A percentile compares a stretch with the other conserved stretches of the same genome.
These are phyloP conservation scores for Canis aureus DNA, from an alignment of 2,113 vertebrate genomes.

Conservation along the genomic window DNA sequence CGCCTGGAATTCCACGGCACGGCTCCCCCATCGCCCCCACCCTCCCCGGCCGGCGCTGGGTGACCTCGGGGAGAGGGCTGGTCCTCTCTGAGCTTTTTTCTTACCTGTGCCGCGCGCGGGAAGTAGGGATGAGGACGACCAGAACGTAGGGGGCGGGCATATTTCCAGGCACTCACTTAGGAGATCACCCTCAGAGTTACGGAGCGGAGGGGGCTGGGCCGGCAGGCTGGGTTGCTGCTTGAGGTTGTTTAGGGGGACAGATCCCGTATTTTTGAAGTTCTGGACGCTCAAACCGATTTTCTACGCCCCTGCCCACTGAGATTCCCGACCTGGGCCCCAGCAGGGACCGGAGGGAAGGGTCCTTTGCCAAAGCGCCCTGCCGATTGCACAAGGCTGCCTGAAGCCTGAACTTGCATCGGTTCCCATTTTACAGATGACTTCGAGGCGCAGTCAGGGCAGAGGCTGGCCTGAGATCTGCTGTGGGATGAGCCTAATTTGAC, in stretches of 20 bases:
- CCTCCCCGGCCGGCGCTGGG: constrained; percentile 53
- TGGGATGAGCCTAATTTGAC: neutral
- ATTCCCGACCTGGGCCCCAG: neutral
- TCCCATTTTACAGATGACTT: neutral
- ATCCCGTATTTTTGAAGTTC: neutral
- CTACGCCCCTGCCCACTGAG: neutral
- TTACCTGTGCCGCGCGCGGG: neutral
- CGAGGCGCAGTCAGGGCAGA: neutral
- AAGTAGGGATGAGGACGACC: neutral
- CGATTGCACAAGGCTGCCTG: fast-evolving
- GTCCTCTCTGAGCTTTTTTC: constrained; percentile 71
- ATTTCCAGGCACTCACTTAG: neutral
- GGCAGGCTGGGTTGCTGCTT: neutral
- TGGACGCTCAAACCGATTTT: neutral
- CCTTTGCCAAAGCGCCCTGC: neutral
- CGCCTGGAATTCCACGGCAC: constrained; percentile 71
- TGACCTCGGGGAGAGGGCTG: constrained; percentile 60
- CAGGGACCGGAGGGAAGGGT: no score
- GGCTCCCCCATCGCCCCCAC: neutral
- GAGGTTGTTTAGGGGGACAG: neutral
- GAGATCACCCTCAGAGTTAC: neutral
- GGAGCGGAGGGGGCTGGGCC: neutral
- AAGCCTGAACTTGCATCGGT: neutral
- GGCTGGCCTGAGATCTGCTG: neutral
- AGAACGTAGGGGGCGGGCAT: neutral